phyloP scores from a whole-genome alignment of 1,140 invertebrate species.

The Bombus cullumanus region DNA sequence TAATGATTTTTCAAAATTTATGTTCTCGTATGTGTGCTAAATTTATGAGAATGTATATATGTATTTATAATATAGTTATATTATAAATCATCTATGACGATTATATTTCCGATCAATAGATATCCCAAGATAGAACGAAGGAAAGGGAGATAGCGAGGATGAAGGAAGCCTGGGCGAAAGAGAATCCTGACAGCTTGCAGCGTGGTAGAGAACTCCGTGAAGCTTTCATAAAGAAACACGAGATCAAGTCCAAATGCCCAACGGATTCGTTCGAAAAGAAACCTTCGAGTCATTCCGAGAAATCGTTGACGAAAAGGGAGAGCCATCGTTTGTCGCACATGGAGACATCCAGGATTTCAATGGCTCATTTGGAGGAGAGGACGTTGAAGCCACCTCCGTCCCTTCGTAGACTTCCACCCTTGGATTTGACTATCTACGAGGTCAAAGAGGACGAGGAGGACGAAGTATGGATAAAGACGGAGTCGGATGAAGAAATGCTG shows the following conservation, averaged over 20 bases:
- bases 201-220: conserved; percentile 63
- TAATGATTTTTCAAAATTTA: not conserved
- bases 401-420: conserved; percentile 31
- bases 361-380: conserved; percentile 17
- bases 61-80: no score
- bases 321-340: no score
- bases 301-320: not conserved
- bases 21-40: no score
- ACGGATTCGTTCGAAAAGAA: not conserved
- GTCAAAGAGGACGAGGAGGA: conserved; percentile 42
- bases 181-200: conserved; percentile 60
- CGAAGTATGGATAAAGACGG: conserved; percentile 38
- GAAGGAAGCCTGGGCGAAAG: conserved; percentile 67
- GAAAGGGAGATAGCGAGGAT: conserved; percentile 58
- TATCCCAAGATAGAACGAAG: conserved; percentile 62
- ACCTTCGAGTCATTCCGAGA: no score
- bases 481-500: conserved; percentile 55
- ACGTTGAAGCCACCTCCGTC: conserved; percentile 35
- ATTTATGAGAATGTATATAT: no score
- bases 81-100: not conserved
- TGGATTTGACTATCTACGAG: conserved; percentile 55
- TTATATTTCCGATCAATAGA: not conserved
- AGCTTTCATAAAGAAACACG: conserved; percentile 48
- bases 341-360: not conserved
- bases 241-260: not conserved